phyloP scores from a whole-genome alignment of 1,140 invertebrate genomes.

The Drosophila lacteicornis region DNA sequence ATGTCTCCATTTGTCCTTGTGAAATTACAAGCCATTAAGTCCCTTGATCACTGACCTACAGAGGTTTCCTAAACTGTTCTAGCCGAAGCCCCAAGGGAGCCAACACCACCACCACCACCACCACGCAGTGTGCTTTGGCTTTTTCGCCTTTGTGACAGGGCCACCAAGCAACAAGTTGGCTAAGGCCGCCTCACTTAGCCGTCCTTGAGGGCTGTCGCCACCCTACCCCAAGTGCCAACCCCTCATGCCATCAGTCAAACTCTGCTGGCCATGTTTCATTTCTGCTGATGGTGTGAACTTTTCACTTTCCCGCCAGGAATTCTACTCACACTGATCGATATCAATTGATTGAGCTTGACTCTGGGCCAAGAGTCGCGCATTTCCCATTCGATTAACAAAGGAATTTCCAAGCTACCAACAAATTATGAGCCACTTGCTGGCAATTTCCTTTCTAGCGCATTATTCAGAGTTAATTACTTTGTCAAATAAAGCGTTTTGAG shows the following conservation, averaged over 20 bases:
- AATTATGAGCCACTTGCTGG: conserved; percentile 67
- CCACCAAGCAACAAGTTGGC: conserved; percentile 51
- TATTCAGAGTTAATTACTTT: conserved; percentile 78
- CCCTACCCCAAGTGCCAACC: not conserved
- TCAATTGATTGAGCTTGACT: conserved; percentile 39
- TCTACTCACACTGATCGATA: conserved; percentile 44
- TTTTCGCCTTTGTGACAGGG: conserved; percentile 20
- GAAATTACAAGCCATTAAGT: conserved; percentile 10
- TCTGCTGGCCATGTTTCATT: conserved; percentile 41
- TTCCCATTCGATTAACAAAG: conserved; percentile 48
- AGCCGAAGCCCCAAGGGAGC: conserved; percentile 29
- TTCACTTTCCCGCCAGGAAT: conserved; percentile 33
- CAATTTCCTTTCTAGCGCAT: conserved; percentile 69
- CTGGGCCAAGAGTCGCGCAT: conserved; percentile 13
- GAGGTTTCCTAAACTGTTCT: conserved; percentile 36
- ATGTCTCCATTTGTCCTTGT: not conserved
- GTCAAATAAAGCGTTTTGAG: conserved; percentile 68
- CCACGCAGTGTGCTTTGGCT: conserved; percentile 34
- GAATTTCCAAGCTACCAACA: conserved; percentile 44
- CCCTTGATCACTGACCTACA: conserved; percentile 19
- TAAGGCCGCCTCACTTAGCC: conserved; percentile 13
- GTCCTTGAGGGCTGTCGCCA: conserved; percentile 13
- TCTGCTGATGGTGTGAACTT: conserved; percentile 36
- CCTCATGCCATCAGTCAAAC: conserved; percentile 43
- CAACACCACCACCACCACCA: not conserved